phyloP scores from a whole-genome alignment of 2,888 invertebrate species.

The Hipparchia sbordonii region DNA sequence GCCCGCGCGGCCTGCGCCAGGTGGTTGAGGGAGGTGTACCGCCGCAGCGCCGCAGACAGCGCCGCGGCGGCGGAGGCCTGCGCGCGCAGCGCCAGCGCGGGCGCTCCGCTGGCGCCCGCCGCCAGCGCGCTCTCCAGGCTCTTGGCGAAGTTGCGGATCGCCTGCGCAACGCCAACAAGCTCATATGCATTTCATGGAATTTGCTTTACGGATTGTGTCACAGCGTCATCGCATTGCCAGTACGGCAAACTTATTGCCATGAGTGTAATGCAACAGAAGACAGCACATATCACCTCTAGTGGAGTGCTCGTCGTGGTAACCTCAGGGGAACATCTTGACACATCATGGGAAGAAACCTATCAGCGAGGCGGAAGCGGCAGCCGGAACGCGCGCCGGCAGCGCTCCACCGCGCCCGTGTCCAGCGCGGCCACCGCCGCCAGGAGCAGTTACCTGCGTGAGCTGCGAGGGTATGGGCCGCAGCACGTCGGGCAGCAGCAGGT shows the following conservation, averaged over 20 bases:
- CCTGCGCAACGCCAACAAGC: conserved; percentile 70
- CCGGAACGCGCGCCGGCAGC: conserved; percentile 97
- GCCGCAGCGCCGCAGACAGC: conserved; percentile 96
- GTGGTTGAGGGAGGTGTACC: conserved; percentile 98
- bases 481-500: conserved; percentile 98
- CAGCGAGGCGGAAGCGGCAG: conserved; percentile 62
- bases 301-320: too few relatives aligned
- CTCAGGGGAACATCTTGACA: too few relatives aligned
- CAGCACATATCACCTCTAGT: too few relatives aligned
- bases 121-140: conserved; percentile 92
- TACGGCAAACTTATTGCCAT: too few relatives aligned
- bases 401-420: conserved; percentile 93
- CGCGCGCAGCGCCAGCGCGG: conserved; percentile 90
- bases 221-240: too few relatives aligned
- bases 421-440: conserved; percentile 95
- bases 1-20: conserved; percentile 97
- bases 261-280: too few relatives aligned
- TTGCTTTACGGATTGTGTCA: too few relatives aligned
- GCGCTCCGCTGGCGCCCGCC: conserved; percentile 93
- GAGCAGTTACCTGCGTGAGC: conserved; percentile 86
- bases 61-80: conserved; percentile 94
- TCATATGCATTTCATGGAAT: too few relatives aligned
- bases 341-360: too few relatives aligned
- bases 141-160: conserved; percentile 79
- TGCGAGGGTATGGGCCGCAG: conserved; percentile 96